These are phyloP conservation scores for Agonopterix subpropinquella DNA, from an alignment of 2,888 invertebrate genomes.

Conservation along the genomic window DNA sequence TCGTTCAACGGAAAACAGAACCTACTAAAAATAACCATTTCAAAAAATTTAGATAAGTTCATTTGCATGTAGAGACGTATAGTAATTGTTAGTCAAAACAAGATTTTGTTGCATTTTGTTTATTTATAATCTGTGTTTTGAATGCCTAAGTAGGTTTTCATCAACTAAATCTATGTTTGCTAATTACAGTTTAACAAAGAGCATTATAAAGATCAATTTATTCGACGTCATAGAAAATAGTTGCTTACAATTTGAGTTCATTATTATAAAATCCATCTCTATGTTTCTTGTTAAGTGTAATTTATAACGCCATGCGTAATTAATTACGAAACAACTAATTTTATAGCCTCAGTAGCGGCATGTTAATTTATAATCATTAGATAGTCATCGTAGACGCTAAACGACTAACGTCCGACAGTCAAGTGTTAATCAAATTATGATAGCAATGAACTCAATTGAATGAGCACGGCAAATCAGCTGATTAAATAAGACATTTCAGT, in stretches of 20 bases:
- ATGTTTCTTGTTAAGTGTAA: not conserved
- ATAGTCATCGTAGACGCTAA: constrained; percentile 25
- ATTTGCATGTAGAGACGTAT: too few species aligned
- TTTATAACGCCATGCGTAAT: constrained; percentile 5
- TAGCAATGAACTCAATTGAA: not conserved
- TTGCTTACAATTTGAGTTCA: not conserved
- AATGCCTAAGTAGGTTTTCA: too few species aligned
- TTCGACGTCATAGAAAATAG: not conserved
- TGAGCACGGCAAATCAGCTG: too few species aligned
- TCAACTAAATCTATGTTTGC: too few species aligned
- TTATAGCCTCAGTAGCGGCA: constrained; percentile 16
- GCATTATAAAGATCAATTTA: constrained; percentile 1
- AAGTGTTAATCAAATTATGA: constrained; percentile 28
- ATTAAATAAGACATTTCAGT: not conserved
- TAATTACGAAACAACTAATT: constrained; percentile 14
- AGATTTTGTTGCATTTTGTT: too few species aligned
- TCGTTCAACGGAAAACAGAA: too few species aligned
- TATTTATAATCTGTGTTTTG: too few species aligned
- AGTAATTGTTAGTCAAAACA: too few species aligned
- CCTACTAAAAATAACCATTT: too few species aligned
- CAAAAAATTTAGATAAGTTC: too few species aligned
- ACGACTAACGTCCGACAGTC: constrained; percentile 20
- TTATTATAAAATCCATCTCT: constrained; percentile 1
- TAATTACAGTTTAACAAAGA: not conserved
- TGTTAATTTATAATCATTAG: constrained; percentile 35